Percentiles rank a stretch among this genome's conserved stretches.
Conservation (phyloP, 1,140 invertebrate genomes). For the Pachypeltis micranthus region DNA sequence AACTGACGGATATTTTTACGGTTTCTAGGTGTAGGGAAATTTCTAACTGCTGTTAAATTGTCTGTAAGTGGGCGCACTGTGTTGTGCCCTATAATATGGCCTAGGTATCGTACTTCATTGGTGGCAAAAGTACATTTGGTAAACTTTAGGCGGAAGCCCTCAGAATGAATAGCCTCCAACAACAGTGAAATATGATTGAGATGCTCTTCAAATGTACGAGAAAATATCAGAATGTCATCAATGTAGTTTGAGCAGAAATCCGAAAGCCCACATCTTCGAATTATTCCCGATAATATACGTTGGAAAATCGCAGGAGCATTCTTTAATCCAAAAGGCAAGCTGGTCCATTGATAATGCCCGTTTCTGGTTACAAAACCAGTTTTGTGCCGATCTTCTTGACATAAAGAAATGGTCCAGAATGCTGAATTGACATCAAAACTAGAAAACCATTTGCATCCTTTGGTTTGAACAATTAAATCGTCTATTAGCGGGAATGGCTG, state of each 20-base stretch:
- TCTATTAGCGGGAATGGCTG: slow-evolving; percentile 35
- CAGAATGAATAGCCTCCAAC: slow-evolving; percentile 18
- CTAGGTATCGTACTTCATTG: slow-evolving; percentile 30
- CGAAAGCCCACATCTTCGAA: slow-evolving; percentile 1
- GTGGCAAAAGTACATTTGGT: slow-evolving; percentile 30
- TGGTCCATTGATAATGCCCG: slow-evolving; percentile 33
- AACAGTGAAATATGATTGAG: background rate
- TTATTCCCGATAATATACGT: slow-evolving; percentile 27
- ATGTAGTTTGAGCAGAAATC: slow-evolving; percentile 9
- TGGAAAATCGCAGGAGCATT: slow-evolving; percentile 37
- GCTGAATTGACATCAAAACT: slow-evolving; percentile 34
- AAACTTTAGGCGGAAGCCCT: slow-evolving; percentile 32
- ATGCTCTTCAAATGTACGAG: slow-evolving; percentile 11
- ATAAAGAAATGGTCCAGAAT: slow-evolving; percentile 34
- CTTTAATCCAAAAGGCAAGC: slow-evolving; percentile 32
- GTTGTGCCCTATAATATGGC: slow-evolving; percentile 30
- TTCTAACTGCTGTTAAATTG: slow-evolving; percentile 31
- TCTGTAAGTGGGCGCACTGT: slow-evolving; percentile 28
- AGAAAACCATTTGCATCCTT: slow-evolving; percentile 32
- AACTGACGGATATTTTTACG: slow-evolving; percentile 28
- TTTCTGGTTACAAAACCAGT: slow-evolving; percentile 31
- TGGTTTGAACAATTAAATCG: slow-evolving; percentile 29
- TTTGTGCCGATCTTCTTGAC: slow-evolving; percentile 28
- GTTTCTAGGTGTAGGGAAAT: slow-evolving; percentile 24
- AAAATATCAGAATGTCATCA: slow-evolving; percentile 9